Evolutionary conservation across 2,888 invertebrate species (phyloP), one percentile per base, ranked within the genome.

Genomic region (Lepidocyrtinus sp.): DNA sequence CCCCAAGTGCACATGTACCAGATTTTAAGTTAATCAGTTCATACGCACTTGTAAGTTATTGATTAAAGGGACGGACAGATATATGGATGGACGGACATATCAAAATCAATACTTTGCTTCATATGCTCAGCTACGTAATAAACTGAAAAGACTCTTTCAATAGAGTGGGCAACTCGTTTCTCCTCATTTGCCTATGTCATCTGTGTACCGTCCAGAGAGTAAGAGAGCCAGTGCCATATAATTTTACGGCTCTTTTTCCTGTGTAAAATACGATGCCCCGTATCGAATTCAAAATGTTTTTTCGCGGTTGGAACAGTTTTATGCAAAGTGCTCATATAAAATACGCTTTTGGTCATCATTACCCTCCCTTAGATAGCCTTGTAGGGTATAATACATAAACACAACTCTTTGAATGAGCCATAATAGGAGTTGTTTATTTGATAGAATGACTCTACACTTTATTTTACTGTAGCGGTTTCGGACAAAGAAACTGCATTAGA

Each of bases 401-500:
- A n/a, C n/a, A n/a, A n/a, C 12, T 12, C 36, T 36, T 12, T 36
- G 5, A 36, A 36, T 36, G 36, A 36, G 12, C 36, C 36, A 36
- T 36, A 36, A 36, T 36, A 36, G 5, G 12, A 36, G 5, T 36
- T 36, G 36, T 36, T 36, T 5, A 5, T 12, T 36, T 19, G 24
- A 21, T n/a, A 67, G 68, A 24, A 75, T 74, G 74, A 74, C 65
- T 75, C 69, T 25, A 36, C 68, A 50, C 36, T 71, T 77, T 71
- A 15, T 17, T 36, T 25, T 12, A 25, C 15, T 45, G 22, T 46
- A 76, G 77, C 77, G 77, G 77, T 64, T 36, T 3, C 62, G 55
- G 62, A 78, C 77, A 78, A 78, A 78, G 72, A 71, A 72, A 72
- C 21, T 61, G 24, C 65, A 67, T 67, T 72, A 62, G 12, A 36